A percentile compares a stretch with the other conserved stretches of the same genome.
These are phyloP conservation scores for Scaptomyza flava DNA, from an alignment of 2,888 invertebrate species.

Conservation along the genomic window DNA sequence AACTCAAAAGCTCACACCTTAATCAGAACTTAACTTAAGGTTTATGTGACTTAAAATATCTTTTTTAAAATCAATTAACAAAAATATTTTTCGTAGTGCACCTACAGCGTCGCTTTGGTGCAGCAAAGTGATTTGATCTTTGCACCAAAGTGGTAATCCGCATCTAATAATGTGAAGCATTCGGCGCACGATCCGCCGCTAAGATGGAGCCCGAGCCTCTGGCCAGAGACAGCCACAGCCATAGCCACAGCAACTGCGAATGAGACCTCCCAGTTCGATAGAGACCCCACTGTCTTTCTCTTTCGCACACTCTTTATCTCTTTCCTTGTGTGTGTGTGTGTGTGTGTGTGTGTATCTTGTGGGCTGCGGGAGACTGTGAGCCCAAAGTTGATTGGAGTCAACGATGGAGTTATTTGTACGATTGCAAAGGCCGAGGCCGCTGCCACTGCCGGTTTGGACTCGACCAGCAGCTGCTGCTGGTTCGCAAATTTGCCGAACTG, in stretches of 20 bases:
- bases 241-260: conserved; percentile 12
- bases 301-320: not conserved
- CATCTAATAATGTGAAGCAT: conserved; percentile 83
- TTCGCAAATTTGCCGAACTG: conserved; percentile 35
- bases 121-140: conserved; percentile 80
- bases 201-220: conserved; percentile 30
- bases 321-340: not conserved
- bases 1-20: too few relatives aligned
- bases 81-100: conserved; percentile 21
- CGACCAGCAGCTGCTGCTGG: conserved; percentile 36
- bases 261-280: conserved; percentile 70
- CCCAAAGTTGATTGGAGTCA: conserved; percentile 79
- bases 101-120: conserved; percentile 61
- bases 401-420: conserved; percentile 81
- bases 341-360: conserved; percentile 12
- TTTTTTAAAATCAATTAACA: not conserved
- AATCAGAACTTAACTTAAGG: not conserved
- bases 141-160: conserved; percentile 80
- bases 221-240: conserved; percentile 23
- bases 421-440: conserved; percentile 56
- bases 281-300: not conserved
- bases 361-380: conserved; percentile 18
- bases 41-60: not conserved
- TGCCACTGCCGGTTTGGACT: conserved; percentile 26
- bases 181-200: conserved; percentile 77